Conservation (phyloP, 2,888 invertebrate genomes). For the Pristionchus japonicus region DNA sequence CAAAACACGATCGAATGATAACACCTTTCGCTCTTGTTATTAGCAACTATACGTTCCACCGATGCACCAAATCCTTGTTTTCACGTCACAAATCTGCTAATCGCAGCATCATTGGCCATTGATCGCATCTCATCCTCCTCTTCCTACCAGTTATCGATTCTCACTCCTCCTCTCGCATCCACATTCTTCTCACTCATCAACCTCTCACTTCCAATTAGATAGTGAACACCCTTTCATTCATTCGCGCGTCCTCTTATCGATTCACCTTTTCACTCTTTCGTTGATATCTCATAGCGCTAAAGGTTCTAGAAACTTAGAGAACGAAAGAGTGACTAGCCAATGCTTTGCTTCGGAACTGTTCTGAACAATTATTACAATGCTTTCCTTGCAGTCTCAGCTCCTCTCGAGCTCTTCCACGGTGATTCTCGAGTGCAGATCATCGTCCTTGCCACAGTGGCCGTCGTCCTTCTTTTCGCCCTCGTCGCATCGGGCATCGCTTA, state of each 20-base stretch:
- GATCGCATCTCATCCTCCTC: not conserved
- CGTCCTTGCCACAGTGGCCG: constrained; percentile 18
- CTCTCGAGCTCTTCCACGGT: constrained; percentile 27
- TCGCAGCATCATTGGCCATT: not conserved
- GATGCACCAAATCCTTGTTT: not conserved
- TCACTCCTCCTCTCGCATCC: not conserved
- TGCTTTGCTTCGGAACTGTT: too few species aligned
- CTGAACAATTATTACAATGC: not conserved
- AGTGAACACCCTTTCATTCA: not conserved
- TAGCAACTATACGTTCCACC: not conserved
- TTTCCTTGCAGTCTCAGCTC: not conserved
- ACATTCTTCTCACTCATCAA: constrained; percentile 3
- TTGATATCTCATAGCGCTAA: not conserved
- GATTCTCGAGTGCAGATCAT: constrained; percentile 16
- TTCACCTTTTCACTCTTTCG: not conserved
- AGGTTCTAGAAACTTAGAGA: not conserved
- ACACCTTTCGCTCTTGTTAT: not conserved
- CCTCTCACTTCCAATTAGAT: not conserved
- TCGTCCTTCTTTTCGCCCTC: constrained; percentile 41
- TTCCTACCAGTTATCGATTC: not conserved
- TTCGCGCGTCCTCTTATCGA: too few species aligned
- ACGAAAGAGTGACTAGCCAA: too few species aligned
- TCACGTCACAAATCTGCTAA: not conserved
- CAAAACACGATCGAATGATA: not conserved
- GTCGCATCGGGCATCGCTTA: not conserved